Evolutionary conservation across 64 coral and sea anemone species (phyloP).

Genomic region (Pocillopora verrucosa): DNA sequence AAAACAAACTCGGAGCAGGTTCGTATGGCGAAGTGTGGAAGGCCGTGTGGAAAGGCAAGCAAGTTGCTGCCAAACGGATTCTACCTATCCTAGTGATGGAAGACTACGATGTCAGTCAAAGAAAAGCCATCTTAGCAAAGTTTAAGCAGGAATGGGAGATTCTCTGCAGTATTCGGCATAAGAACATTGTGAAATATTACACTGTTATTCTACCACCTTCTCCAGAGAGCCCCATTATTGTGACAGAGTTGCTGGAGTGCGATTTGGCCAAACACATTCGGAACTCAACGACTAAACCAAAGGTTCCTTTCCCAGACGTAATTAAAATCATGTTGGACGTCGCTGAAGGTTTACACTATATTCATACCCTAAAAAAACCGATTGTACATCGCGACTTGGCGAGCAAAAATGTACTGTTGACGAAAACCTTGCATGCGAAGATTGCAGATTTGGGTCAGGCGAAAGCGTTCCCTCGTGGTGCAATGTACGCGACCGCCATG

Average conservation of each 20-base stretch:
- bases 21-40: conserved; percentile 76
- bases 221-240: conserved; percentile 67
- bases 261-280: conserved; percentile 72
- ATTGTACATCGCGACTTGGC: conserved; percentile 81
- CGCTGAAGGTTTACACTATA: conserved; percentile 72
- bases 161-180: conserved; percentile 57
- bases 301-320: conserved; percentile 54
- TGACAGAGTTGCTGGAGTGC: conserved; percentile 67
- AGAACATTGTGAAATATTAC: conserved; percentile 85
- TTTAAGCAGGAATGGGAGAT: conserved; percentile 82
- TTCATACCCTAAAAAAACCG: conserved; percentile 40
- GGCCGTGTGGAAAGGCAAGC: conserved; percentile 56
- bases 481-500: conserved; percentile 76
- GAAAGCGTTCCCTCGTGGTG: conserved; percentile 67
- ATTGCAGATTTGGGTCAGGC: conserved; percentile 81
- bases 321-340: conserved; percentile 76
- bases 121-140: conserved; percentile 44
- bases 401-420: conserved; percentile 83
- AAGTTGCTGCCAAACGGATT: conserved; percentile 80
- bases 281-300: conserved; percentile 6
- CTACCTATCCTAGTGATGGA: conserved; percentile 53
- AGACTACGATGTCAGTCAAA: conserved; percentile 46
- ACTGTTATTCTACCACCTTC: conserved; percentile 68
- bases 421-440: conserved; percentile 58
- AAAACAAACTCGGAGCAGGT: conserved; percentile 77